phyloP scores from a whole-genome alignment of 2,113 vertebrate genomes.

The Rhea pennata region DNA sequence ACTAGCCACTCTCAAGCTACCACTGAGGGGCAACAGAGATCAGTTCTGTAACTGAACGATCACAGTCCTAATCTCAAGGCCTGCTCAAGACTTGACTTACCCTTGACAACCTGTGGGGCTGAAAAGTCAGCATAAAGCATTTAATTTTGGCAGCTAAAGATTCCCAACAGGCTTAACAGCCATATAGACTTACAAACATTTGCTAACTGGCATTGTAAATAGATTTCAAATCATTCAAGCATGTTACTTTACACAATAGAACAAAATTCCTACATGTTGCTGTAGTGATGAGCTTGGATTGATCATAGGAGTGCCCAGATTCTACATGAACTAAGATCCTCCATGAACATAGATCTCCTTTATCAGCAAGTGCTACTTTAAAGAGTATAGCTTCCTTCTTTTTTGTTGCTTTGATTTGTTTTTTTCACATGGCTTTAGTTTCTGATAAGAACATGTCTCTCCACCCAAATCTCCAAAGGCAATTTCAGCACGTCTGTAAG shows the following conservation, averaged over 20 bases:
- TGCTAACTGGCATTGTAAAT: neutral
- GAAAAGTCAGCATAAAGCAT: neutral
- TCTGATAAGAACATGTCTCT: neutral
- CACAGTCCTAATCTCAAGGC: neutral
- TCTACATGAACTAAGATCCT: neutral
- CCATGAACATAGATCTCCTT: neutral
- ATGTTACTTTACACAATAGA: neutral
- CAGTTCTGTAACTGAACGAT: neutral
- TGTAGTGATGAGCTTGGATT: neutral
- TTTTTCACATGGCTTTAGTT: neutral
- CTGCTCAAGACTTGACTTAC: neutral
- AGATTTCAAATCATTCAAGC: neutral
- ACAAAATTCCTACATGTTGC: neutral
- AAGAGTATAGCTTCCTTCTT: neutral
- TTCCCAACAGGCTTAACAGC: neutral
- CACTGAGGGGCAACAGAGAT: fast-evolving
- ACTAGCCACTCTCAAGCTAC: neutral
- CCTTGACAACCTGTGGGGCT: neutral
- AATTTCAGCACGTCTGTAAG: neutral
- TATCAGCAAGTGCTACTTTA: neutral
- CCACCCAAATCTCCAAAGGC: neutral
- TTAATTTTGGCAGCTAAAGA: neutral
- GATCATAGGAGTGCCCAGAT: neutral
- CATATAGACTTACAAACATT: neutral
- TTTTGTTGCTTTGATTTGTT: neutral